phyloP scores from a whole-genome alignment of 2,797 vertebrate genomes.

The Scyliorhinus canicula region DNA sequence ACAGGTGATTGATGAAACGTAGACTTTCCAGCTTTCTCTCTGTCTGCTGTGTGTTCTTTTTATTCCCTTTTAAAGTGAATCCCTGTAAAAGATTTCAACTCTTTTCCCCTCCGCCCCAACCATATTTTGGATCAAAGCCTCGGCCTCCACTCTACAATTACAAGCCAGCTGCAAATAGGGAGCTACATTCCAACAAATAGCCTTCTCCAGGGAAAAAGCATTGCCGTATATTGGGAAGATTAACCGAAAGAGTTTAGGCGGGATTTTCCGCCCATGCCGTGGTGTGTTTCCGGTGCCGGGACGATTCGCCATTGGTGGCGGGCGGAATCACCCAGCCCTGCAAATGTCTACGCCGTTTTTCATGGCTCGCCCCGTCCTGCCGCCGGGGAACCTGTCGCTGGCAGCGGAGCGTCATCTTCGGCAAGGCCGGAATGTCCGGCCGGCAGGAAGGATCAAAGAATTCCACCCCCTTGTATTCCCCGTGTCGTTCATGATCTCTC shows the following conservation, averaged over 20 bases:
- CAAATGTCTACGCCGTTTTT: too few relatives aligned
- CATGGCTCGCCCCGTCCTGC: too few relatives aligned
- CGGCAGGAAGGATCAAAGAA: too few relatives aligned
- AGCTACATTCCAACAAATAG: too few relatives aligned
- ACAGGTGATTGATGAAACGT: slow-evolving; percentile 23
- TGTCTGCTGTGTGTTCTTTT: not conserved
- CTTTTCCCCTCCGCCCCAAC: not conserved
- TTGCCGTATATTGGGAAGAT: not conserved
- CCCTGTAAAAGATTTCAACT: not conserved
- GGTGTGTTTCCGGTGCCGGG: too few relatives aligned
- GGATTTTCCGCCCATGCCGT: too few relatives aligned
- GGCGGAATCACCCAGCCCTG: too few relatives aligned
- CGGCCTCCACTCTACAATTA: not conserved
- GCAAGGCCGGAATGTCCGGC: too few relatives aligned
- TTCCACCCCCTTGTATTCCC: not conserved
- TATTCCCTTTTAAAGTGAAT: not conserved
- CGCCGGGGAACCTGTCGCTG: too few relatives aligned
- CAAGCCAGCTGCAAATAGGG: not conserved
- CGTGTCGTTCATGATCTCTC: not conserved
- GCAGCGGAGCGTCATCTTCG: too few relatives aligned
- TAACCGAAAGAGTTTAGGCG: not conserved
- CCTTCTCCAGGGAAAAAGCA: not conserved
- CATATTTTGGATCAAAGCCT: not conserved
- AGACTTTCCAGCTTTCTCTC: not conserved
- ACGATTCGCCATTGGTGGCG: too few relatives aligned